These are phyloP conservation scores for Apocrypta bakeri DNA, from an alignment of 1,140 invertebrate species.

Conservation along the genomic window DNA sequence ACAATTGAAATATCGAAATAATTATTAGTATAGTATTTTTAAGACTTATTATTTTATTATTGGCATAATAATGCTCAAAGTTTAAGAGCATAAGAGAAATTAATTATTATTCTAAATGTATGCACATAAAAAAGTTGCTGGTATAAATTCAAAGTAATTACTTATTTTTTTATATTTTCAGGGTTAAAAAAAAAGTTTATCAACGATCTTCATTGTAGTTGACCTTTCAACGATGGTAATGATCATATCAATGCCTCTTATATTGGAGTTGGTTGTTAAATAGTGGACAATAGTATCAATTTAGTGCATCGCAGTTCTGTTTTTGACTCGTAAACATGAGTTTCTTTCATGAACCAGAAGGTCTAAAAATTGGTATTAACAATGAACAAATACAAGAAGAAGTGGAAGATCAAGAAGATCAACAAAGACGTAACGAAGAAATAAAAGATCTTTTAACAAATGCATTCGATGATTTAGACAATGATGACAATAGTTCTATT, in stretches of 20 bases:
- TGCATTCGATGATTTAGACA: slow-evolving; percentile 67
- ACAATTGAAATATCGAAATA: too few relatives aligned
- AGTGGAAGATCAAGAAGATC: slow-evolving; percentile 69
- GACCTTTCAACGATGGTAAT: not conserved
- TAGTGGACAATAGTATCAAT: not conserved
- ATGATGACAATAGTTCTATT: slow-evolving; percentile 66
- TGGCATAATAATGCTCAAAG: too few relatives aligned
- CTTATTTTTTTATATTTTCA: too few relatives aligned
- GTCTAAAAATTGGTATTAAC: not conserved
- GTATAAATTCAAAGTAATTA: too few relatives aligned
- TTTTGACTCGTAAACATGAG: not conserved
- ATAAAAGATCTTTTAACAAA: slow-evolving; percentile 66
- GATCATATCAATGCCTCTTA: not conserved
- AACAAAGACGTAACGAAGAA: slow-evolving; percentile 65
- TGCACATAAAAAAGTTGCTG: too few relatives aligned
- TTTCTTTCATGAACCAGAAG: not conserved
- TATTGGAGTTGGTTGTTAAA: not conserved
- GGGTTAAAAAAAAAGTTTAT: too few relatives aligned
- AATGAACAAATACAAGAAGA: slow-evolving; percentile 59
- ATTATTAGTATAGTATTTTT: too few relatives aligned
- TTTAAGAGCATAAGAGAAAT: too few relatives aligned
- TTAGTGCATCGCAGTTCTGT: not conserved
- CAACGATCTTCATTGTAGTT: too few relatives aligned
- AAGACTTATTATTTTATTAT: too few relatives aligned
- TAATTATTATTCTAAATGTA: too few relatives aligned